Base-by-base conservation (phyloP, 2,888 invertebrate species). In the Calliopum simillimum region DNA sequence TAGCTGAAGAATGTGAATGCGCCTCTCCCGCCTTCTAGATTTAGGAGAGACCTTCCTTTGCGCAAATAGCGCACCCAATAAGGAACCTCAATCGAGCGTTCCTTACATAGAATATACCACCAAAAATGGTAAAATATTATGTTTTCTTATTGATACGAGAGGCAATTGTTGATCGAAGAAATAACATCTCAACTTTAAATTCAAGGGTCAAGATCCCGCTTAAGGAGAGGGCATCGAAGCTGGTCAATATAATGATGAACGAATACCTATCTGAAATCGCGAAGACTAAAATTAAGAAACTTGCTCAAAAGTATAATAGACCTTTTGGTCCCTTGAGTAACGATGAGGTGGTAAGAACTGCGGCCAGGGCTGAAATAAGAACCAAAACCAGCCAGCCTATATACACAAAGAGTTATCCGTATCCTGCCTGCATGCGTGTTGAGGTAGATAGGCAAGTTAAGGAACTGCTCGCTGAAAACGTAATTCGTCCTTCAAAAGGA, bases 341-440 rank as follows among this genome's bases (percentile, higher is more conserved):
- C 4, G 49, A 19, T 49, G 49, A 49, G 14, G 19, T n/a, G 19
- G 49, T 49, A 16, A 19, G 68, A 16, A 74, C 69, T 43, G 69
- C 72, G 51, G 53, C 73, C 16, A 71, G 25, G 25, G 72, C 68
- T 14, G 69, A 71, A 63, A 73, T 74, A 25, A 25, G 69, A 41
- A 74, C 69, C 51, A 71, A 47, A 33, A 58, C 64, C 55, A 68
- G 68, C 53, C 56, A 21, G 11, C 68, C 68, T 19, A 66, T 72
- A 53, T 71, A 63, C 43, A 71, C 53, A 23, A 71, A 64, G 49
- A 68, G 72, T 59, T 72, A 75, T 51, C 62, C 72, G 2, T 71
- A 72, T 47, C 72, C 71, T 2, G 33, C 71, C n/a, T 61, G 68
- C n/a, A 71, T 41, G 2, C 68, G 61, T 44, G 6, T 6, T 4